Evolutionary conservation across 2,113 vertebrate species (phyloP).

Genomic region (Rana temporaria): DNA sequence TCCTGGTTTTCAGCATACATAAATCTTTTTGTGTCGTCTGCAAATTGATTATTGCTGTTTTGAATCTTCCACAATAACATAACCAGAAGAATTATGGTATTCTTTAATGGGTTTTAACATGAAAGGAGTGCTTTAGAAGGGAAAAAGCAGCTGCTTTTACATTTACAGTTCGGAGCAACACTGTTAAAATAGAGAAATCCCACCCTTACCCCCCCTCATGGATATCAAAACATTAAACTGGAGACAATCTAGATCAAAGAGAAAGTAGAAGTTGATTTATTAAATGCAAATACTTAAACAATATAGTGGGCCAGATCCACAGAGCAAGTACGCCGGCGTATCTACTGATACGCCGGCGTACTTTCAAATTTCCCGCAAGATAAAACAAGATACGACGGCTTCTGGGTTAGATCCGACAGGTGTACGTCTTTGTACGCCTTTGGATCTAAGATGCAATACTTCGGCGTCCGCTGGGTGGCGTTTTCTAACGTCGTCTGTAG

Average conservation of each 20-base stretch:
- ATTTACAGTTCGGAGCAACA: slow-evolving; percentile 41
- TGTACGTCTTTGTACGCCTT: too few relatives aligned
- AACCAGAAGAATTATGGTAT: slow-evolving; percentile 66
- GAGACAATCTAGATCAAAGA: slow-evolving; percentile 8
- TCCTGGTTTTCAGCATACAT: slow-evolving; percentile 57
- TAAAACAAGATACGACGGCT: too few relatives aligned
- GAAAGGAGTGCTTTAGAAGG: slow-evolving; percentile 59
- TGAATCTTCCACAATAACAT: slow-evolving; percentile 68
- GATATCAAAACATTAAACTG: slow-evolving; percentile 25
- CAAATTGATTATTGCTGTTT: slow-evolving; percentile 69
- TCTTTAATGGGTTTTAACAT: slow-evolving; percentile 67
- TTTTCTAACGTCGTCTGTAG: too few relatives aligned
- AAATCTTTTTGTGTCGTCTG: slow-evolving; percentile 64
- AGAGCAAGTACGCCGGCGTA: too few relatives aligned
- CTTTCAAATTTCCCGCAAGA: too few relatives aligned
- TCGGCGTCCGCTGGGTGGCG: too few relatives aligned
- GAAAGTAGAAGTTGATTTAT: slow-evolving; percentile 16
- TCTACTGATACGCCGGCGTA: too few relatives aligned
- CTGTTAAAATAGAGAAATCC: slow-evolving; percentile 16
- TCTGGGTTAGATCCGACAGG: too few relatives aligned
- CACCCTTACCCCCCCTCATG: background rate
- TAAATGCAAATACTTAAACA: background rate
- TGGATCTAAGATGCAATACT: too few relatives aligned
- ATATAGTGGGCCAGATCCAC: too few relatives aligned
- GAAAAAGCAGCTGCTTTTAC: slow-evolving; percentile 47